Evolutionary conservation across 2,797 vertebrate species (phyloP).

Genomic region (Apodemus agrarius): DNA sequence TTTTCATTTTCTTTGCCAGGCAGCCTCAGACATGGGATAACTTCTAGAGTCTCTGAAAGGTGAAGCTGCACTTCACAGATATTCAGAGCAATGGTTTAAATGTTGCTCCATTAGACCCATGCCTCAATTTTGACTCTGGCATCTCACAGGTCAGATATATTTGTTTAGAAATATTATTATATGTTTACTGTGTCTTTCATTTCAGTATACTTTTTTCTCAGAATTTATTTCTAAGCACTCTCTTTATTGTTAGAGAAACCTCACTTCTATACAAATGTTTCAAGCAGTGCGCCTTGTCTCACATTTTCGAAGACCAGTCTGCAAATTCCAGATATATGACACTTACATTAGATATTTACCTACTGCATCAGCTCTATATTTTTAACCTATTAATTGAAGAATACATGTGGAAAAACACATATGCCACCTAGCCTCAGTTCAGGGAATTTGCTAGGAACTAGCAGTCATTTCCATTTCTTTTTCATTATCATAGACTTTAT

Average conservation of each 20-base stretch:
- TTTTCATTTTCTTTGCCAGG: background rate
- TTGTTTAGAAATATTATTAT: constrained; percentile 15
- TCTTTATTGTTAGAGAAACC: background rate
- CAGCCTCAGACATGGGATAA: background rate
- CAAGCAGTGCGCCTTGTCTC: background rate
- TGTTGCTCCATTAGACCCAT: background rate
- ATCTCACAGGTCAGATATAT: background rate
- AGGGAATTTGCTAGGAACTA: background rate
- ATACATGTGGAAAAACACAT: background rate
- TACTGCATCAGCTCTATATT: background rate
- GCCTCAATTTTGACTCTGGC: background rate
- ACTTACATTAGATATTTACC: background rate
- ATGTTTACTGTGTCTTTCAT: background rate
- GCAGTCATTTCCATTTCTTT: background rate
- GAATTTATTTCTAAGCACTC: constrained; percentile 25
- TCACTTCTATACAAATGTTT: background rate
- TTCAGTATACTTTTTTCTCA: background rate
- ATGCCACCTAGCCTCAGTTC: background rate
- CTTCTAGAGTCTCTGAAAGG: background rate
- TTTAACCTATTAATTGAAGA: background rate
- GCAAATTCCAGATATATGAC: background rate
- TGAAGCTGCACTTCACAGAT: background rate
- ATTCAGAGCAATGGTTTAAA: background rate
- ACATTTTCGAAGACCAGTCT: constrained; percentile 1
- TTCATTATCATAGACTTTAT: background rate